Evolutionary conservation across 1,140 invertebrate species (phyloP).

Genomic region (Pseudomyrmex cubaensis): DNA sequence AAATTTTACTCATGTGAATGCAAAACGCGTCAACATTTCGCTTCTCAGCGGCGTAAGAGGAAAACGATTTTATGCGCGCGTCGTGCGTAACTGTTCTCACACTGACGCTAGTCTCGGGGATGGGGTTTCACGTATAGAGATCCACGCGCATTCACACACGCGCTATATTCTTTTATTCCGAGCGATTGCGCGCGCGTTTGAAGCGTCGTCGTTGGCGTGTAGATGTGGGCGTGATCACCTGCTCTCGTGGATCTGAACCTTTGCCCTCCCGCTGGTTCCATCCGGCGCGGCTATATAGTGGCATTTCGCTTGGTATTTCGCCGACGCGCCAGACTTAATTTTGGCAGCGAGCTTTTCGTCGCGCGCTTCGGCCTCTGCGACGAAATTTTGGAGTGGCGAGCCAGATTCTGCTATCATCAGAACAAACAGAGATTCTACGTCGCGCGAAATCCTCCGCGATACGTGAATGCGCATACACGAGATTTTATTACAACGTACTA

Average conservation of each 20-base stretch:
- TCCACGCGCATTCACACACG: slow-evolving; percentile 21
- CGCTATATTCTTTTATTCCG: slow-evolving; percentile 48
- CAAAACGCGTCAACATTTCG: neutral
- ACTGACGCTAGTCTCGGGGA: slow-evolving; percentile 3
- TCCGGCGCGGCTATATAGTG: neutral
- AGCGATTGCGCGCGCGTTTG: slow-evolving; percentile 18
- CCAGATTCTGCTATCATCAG: slow-evolving; percentile 27
- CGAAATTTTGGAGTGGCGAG: slow-evolving; percentile 49
- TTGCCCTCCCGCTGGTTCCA: slow-evolving; percentile 60
- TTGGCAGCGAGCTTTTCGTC: slow-evolving; percentile 61
- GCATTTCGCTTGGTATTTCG: slow-evolving; percentile 66
- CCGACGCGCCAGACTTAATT: slow-evolving; percentile 67
- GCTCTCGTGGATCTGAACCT: slow-evolving; percentile 69
- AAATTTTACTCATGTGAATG: neutral
- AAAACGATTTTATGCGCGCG: neutral
- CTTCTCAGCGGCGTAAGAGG: neutral
- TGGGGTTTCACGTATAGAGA: neutral
- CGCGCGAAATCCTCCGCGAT: slow-evolving; percentile 60
- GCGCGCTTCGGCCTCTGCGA: slow-evolving; percentile 26
- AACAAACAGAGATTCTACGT: slow-evolving; percentile 42
- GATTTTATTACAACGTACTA: slow-evolving; percentile 40
- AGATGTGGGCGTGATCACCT: slow-evolving; percentile 81
- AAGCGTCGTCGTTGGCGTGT: slow-evolving; percentile 46
- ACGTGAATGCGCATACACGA: neutral
- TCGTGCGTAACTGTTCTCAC: slow-evolving; percentile 10